These are phyloP conservation scores for Gasterosteus nipponicus DNA, from an alignment of 2,113 vertebrate genomes.

Conservation along the genomic window DNA sequence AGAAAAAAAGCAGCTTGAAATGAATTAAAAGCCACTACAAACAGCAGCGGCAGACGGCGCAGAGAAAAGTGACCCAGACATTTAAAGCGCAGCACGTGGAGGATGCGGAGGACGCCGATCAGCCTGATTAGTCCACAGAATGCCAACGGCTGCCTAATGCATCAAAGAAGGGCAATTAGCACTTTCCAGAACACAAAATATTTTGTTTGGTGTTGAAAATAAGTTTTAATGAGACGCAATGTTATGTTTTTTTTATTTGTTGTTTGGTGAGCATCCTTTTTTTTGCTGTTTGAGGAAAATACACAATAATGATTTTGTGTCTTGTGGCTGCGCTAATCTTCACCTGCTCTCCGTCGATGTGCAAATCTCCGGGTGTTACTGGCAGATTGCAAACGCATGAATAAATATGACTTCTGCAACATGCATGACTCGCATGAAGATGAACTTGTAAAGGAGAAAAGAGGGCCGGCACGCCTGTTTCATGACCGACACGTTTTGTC, in stretches of 20 bases:
- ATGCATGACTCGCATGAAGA: slow-evolving; percentile 10
- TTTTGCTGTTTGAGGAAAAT: not conserved
- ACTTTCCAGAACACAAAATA: slow-evolving; percentile 22
- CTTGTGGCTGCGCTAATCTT: not conserved
- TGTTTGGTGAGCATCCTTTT: not conserved
- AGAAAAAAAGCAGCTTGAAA: slow-evolving; percentile 16
- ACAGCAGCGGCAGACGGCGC: not conserved
- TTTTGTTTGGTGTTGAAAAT: slow-evolving; percentile 6
- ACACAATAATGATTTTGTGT: not conserved
- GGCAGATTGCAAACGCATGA: not conserved
- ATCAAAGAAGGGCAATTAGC: slow-evolving; percentile 42
- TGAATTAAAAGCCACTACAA: slow-evolving; percentile 11
- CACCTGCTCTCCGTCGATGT: not conserved
- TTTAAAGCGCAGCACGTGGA: slow-evolving; percentile 21
- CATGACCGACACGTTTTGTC: slow-evolving; percentile 1
- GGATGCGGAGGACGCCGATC: slow-evolving; percentile 41
- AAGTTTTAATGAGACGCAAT: not conserved
- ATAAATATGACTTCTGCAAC: slow-evolving; percentile 10
- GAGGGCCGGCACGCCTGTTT: not conserved
- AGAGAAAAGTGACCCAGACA: slow-evolving; percentile 28
- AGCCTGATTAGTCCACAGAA: slow-evolving; percentile 34
- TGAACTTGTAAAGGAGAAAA: not conserved
- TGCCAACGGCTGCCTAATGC: slow-evolving; percentile 40
- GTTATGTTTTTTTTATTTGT: not conserved
- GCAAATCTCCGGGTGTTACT: not conserved